Percentiles rank a stretch among this genome's conserved stretches.
Evolutionary conservation across 2,113 vertebrate genomes (phyloP).

Genomic region (Hassar affinis): DNA sequence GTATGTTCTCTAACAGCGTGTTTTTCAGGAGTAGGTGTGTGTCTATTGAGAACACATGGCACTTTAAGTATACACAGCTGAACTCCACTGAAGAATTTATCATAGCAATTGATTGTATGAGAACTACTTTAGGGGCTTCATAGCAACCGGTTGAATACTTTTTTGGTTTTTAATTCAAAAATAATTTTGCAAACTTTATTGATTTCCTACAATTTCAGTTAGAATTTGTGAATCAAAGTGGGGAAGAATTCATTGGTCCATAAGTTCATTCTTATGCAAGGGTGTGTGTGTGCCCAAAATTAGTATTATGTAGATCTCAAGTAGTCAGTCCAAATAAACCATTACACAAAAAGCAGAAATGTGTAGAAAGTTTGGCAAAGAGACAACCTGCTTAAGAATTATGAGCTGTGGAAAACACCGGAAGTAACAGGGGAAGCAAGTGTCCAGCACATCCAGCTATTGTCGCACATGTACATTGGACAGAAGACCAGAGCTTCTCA

Average conservation of each 20-base stretch:
- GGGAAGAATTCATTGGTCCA: not conserved
- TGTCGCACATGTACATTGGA: slow-evolving; percentile 54
- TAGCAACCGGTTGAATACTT: not conserved
- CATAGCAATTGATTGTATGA: not conserved
- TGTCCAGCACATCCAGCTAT: slow-evolving; percentile 64
- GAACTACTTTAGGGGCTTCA: not conserved
- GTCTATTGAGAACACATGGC: not conserved
- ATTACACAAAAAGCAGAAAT: not conserved
- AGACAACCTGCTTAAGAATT: not conserved
- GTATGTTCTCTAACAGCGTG: too few relatives aligned
- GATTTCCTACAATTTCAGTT: not conserved
- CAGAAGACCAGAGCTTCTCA: slow-evolving; percentile 23
- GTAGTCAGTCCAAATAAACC: not conserved
- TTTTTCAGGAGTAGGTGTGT: not conserved
- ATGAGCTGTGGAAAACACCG: slow-evolving; percentile 39
- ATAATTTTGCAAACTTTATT: not conserved
- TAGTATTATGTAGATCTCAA: not conserved
- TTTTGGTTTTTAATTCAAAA: not conserved
- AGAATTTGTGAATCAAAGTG: not conserved
- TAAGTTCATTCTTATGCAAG: not conserved
- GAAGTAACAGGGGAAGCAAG: slow-evolving; percentile 30
- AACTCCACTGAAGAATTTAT: not conserved
- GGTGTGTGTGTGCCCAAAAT: not conserved
- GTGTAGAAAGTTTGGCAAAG: not conserved
- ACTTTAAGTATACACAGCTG: not conserved